Evolutionary conservation across 1,140 invertebrate genomes (phyloP).

Genomic region (Drosophila athabasca): DNA sequence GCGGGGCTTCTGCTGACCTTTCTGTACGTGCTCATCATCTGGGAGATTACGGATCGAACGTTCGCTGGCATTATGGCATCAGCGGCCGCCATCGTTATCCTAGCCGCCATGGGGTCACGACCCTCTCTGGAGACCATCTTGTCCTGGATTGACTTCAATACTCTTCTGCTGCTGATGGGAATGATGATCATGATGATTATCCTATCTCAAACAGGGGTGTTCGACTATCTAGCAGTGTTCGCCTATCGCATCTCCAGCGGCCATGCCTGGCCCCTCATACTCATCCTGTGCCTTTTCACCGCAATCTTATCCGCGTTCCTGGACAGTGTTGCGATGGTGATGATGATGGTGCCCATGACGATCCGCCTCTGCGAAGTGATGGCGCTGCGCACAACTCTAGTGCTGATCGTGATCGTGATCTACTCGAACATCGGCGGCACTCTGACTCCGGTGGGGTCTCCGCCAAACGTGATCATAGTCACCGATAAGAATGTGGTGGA

Average conservation of each 20-base stretch:
- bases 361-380: conserved; percentile 94
- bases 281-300: conserved; percentile 90
- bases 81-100: conserved; percentile 88
- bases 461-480: conserved; percentile 94
- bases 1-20: conserved; percentile 88
- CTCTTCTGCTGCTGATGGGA: conserved; percentile 91
- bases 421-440: conserved; percentile 94
- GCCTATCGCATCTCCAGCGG: conserved; percentile 88
- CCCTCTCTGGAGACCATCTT: conserved; percentile 89
- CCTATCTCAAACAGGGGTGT: conserved; percentile 92
- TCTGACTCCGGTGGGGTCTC: conserved; percentile 93
- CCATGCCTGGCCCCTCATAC: conserved; percentile 91
- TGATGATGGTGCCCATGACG: conserved; percentile 93
- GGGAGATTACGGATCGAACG: conserved; percentile 91
- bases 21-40: conserved; percentile 92
- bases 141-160: conserved; percentile 93
- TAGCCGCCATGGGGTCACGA: conserved; percentile 88
- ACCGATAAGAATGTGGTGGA: conserved; percentile 87
- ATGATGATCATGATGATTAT: conserved; percentile 95
- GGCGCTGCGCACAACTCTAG: conserved; percentile 90
- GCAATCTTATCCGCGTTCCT: conserved; percentile 91
- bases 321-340: conserved; percentile 94
- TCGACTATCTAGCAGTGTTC: conserved; percentile 90
- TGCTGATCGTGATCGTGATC: conserved; percentile 90
- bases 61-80: conserved; percentile 91